A percentile compares a stretch with the other conserved stretches of the same genome.
phyloP scores from a whole-genome alignment of 2,888 invertebrate genomes.

The Phaonia tiefii region DNA sequence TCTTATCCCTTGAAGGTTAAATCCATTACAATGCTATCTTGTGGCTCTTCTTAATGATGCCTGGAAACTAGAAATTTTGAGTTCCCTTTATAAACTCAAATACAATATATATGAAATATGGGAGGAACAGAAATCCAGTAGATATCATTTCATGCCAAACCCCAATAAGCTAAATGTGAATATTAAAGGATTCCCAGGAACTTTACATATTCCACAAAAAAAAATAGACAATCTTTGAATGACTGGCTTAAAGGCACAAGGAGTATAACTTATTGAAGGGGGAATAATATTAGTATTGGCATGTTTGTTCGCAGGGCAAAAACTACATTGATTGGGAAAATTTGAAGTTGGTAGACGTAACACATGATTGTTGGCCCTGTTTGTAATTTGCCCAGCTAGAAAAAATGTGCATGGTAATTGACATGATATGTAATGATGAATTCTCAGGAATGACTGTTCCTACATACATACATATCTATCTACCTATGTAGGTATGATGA shows the following conservation, averaged over 20 bases:
- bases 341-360: slow-evolving; percentile 24
- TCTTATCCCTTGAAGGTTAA: no score
- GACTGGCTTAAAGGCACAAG: background rate
- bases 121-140: no score
- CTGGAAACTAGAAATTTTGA: no score
- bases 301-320: slow-evolving; percentile 6
- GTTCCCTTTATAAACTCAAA: no score
- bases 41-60: no score
- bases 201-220: background rate
- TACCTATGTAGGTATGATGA: no score
- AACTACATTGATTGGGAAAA: slow-evolving; percentile 3
- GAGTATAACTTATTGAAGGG: no score
- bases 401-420: slow-evolving; percentile 59
- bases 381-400: slow-evolving; percentile 13
- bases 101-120: no score
- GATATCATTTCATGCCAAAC: slow-evolving; percentile 19
- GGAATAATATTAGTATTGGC: background rate
- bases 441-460: no score
- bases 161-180: slow-evolving; percentile 18
- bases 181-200: background rate
- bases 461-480: no score
- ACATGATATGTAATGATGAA: slow-evolving; percentile 45
- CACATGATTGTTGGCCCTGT: slow-evolving; percentile 41
- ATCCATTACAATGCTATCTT: no score
- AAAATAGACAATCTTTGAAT: background rate